Evolutionary conservation across 2,888 invertebrate species (phyloP).

Genomic region (Heliconius cydno): DNA sequence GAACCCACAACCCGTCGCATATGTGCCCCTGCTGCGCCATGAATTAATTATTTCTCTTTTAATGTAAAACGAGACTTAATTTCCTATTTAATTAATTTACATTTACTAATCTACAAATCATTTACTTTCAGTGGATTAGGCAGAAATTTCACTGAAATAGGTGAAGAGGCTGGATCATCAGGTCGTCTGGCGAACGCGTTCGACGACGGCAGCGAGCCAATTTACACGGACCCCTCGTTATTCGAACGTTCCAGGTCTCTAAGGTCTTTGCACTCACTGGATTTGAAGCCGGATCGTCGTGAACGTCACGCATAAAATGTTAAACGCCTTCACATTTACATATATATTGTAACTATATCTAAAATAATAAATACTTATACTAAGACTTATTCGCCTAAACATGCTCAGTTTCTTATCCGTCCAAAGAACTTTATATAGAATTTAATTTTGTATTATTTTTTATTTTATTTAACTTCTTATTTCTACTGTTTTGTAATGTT

Average conservation of each 20-base stretch:
- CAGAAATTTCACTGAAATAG: constrained; percentile 73
- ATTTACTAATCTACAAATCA: background rate
- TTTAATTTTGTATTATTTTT: constrained; percentile 43
- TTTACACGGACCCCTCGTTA: constrained; percentile 95
- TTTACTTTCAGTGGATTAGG: constrained; percentile 69
- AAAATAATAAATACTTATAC: constrained; percentile 27
- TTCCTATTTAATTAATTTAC: background rate
- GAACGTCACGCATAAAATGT: constrained; percentile 66
- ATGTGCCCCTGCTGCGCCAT: no score
- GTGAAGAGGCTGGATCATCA: constrained; percentile 76
- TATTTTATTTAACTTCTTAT: constrained; percentile 56
- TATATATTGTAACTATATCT: constrained; percentile 14
- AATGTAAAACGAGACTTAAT: no score
- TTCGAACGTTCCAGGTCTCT: constrained; percentile 93
- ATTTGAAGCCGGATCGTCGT: constrained; percentile 78
- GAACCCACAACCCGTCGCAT: no score
- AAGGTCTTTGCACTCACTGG: constrained; percentile 86
- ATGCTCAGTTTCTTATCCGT: constrained; percentile 66
- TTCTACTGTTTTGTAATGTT: constrained; percentile 51
- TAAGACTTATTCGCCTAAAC: constrained; percentile 59
- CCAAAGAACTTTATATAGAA: constrained; percentile 50
- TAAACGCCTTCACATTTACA: constrained; percentile 42
- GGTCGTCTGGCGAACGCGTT: constrained; percentile 83
- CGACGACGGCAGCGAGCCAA: constrained; percentile 96
- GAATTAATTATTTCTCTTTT: no score